These are phyloP conservation scores for Pegoplata infirma DNA, from an alignment of 2,888 invertebrate genomes.

Conservation along the genomic window DNA sequence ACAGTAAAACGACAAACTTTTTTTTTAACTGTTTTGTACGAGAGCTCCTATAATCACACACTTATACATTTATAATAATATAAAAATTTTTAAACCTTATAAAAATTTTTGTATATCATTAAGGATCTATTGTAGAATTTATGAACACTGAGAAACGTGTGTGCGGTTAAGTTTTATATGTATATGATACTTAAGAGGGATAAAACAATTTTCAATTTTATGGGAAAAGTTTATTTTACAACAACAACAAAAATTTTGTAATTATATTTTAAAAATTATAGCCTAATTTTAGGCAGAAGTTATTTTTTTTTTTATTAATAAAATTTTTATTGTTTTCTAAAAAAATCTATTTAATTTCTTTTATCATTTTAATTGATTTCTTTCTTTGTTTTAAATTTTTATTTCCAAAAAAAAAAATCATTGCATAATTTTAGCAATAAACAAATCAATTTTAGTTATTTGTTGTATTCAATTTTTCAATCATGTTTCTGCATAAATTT, in stretches of 20 bases:
- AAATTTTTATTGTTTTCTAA: not conserved
- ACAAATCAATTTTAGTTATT: constrained; percentile 14
- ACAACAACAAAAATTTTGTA: not conserved
- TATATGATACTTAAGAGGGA: not conserved
- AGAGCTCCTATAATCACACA: constrained; percentile 16
- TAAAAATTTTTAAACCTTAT: not conserved
- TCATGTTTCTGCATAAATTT: constrained; percentile 33
- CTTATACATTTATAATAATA: not conserved
- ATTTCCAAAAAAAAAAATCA: not conserved
- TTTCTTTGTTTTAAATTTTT: not conserved
- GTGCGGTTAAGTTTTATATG: constrained; percentile 1
- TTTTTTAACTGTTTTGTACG: constrained; percentile 1
- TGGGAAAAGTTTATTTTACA: constrained; percentile 14
- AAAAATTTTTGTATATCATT: constrained; percentile 7
- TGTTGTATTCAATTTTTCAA: not conserved
- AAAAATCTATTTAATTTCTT: not conserved
- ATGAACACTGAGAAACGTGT: not conserved
- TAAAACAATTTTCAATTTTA: constrained; percentile 36
- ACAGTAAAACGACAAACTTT: not conserved
- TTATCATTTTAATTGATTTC: not conserved
- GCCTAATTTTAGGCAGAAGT: not conserved
- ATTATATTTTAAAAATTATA: not conserved
- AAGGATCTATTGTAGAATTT: constrained; percentile 14
- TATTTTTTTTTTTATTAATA: not conserved
- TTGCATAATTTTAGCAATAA: constrained; percentile 3